Evolutionary conservation across 35 echinoderm and acorn worm species (phyloP).

Genomic region (Lytechinus pictus): DNA sequence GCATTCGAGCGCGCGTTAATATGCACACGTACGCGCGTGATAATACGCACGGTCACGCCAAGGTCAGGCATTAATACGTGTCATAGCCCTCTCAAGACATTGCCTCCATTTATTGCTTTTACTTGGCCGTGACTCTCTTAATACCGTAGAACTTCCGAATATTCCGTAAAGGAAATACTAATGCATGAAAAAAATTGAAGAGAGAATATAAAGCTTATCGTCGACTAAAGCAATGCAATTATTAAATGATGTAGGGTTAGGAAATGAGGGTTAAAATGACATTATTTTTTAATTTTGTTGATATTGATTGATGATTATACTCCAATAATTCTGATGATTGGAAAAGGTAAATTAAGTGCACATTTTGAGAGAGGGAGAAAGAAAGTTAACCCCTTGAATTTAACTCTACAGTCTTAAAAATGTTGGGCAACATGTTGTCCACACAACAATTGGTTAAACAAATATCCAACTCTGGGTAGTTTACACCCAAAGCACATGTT

Average conservation of each 20-base stretch:
- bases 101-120: not conserved
- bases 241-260: not conserved
- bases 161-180: not conserved
- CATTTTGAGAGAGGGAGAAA: too few species aligned
- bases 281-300: not conserved
- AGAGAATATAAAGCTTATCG: not conserved
- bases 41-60: slow-evolving; percentile 27
- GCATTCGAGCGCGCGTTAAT: slow-evolving; percentile 17
- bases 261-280: not conserved
- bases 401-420: too few species aligned
- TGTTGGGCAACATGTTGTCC: too few species aligned
- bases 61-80: slow-evolving; percentile 29
- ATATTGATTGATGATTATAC: not conserved
- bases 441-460: too few species aligned
- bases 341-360: not conserved
- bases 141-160: not conserved
- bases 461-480: too few species aligned
- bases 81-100: slow-evolving; percentile 21
- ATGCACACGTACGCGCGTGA: slow-evolving; percentile 38
- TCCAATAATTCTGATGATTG: not conserved
- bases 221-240: not conserved
- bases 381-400: too few species aligned
- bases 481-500: too few species aligned
- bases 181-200: not conserved
- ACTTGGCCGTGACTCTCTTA: not conserved